Base-by-base conservation (phyloP, 2,797 vertebrate genomes). In the Vultur gryphus region DNA sequence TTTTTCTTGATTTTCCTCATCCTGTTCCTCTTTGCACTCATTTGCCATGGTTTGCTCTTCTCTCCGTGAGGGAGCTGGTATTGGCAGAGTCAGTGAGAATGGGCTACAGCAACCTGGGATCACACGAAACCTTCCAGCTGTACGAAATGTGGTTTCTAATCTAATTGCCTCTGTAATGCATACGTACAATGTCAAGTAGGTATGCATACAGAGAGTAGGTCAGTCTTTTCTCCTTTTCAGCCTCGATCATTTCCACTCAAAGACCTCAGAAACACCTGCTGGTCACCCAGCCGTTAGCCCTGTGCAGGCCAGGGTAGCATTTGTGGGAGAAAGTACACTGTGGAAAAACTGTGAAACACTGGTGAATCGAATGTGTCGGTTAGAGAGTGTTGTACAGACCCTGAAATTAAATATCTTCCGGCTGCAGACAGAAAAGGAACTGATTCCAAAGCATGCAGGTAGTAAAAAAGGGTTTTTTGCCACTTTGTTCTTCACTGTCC, bases 321-420 rank as follows among this genome's bases (percentile, higher is more conserved):
- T 89, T 62, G 61, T 65, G 24, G 93, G 88, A 76, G 94, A 96
- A 58, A 91, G 96, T 33, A 52, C 93, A 8, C 75, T 96, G 21
- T 98, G 98, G 98, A 97, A 95, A 51, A 98, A 94, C 78, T 97
- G 96, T 73, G 97, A 98, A 70, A 96, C 92, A 33, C 91, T 98
- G 33, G 94, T 98, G 84, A 98, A 96, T 26, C 85, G 96, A 49
- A 96, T 96, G 75, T 97, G 97, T 92, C 94, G 55, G 2, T 73
- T 98, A 31, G 98, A 98, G 93, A 98, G 97, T 59, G 93, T 98
- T 54, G 93, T 98, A 41, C 98, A 99, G 46, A 97, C 98, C 21
- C 79, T 98, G 82, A 98, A 98, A 82, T 95, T 98, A 82, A 97
- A 92, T 69, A 51, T 98, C 54, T 98, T 98, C 51, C 90, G 24